Conservation (phyloP, 2,113 vertebrate species). For the Felis chaus region DNA sequence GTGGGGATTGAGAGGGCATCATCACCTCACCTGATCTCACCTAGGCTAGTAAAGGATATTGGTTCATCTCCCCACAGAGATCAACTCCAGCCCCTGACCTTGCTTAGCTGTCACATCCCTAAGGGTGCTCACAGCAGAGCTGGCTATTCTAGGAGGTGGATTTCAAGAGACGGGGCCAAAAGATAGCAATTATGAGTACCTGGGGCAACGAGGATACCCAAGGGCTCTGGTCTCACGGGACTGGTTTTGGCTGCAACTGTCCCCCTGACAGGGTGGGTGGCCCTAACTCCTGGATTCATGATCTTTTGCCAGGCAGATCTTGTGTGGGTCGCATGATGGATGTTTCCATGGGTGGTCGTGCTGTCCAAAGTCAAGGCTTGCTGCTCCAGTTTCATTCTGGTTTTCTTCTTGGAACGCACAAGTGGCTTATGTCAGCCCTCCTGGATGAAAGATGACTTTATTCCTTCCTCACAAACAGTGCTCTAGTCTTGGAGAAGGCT, state of each 20-base stretch:
- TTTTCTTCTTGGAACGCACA: neutral
- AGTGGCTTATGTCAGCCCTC: neutral
- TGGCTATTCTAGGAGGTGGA: neutral
- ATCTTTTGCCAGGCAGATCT: neutral
- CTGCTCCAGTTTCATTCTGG: conserved; percentile 23
- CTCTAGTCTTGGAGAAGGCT: neutral
- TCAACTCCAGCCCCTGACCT: neutral
- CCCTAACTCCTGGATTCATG: neutral
- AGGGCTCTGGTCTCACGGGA: neutral
- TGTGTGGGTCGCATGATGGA: neutral
- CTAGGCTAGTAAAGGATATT: neutral
- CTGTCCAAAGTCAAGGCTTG: conserved; percentile 39
- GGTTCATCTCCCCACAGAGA: neutral
- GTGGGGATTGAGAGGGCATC: neutral
- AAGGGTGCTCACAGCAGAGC: neutral
- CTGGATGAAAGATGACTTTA: neutral
- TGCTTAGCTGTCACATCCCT: neutral
- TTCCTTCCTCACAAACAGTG: neutral
- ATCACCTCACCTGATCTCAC: neutral
- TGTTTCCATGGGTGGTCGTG: conserved; percentile 9
- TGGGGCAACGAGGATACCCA: neutral
- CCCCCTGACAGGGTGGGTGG: neutral
- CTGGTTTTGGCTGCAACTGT: neutral
- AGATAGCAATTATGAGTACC: neutral
- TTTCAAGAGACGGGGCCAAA: conserved; percentile 5